Evolutionary conservation across 2,113 vertebrate genomes (phyloP).

Genomic region (Tonatia bakeri): DNA sequence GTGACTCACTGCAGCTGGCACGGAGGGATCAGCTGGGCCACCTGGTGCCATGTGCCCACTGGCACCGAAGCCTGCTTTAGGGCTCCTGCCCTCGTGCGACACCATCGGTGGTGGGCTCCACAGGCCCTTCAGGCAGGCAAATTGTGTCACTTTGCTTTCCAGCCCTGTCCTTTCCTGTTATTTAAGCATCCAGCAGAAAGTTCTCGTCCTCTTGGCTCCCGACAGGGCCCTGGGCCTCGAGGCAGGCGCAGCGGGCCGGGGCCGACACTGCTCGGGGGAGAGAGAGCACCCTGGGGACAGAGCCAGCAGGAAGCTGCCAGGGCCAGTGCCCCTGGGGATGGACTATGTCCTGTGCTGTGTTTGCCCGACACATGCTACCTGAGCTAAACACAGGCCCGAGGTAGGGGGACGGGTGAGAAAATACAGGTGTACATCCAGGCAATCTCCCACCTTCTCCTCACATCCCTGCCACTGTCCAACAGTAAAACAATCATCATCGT

Average conservation of each 20-base stretch:
- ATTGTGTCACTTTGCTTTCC: background rate
- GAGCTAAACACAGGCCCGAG: background rate
- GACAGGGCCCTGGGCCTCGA: background rate
- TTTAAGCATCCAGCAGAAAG: background rate
- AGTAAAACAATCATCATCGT: background rate
- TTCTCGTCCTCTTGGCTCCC: background rate
- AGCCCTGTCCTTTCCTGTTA: background rate
- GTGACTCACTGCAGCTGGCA: background rate
- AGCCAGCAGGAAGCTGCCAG: background rate
- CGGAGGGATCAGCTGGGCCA: background rate
- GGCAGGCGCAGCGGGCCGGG: background rate
- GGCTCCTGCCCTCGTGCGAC: background rate
- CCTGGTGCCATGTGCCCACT: background rate
- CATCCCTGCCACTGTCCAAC: background rate
- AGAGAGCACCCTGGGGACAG: background rate
- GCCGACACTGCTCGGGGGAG: background rate
- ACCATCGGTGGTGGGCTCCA: rapidly evolving
- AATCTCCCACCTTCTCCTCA: background rate
- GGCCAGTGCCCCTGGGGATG: background rate
- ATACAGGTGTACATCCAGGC: rapidly evolving
- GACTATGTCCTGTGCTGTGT: background rate
- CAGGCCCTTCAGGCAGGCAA: background rate
- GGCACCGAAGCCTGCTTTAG: background rate
- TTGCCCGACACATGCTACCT: background rate
- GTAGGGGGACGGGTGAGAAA: background rate